Percentiles rank a stretch among this genome's conserved stretches.
Conservation (phyloP, 2,797 vertebrate species). For the Sebastes steindachneri region DNA sequence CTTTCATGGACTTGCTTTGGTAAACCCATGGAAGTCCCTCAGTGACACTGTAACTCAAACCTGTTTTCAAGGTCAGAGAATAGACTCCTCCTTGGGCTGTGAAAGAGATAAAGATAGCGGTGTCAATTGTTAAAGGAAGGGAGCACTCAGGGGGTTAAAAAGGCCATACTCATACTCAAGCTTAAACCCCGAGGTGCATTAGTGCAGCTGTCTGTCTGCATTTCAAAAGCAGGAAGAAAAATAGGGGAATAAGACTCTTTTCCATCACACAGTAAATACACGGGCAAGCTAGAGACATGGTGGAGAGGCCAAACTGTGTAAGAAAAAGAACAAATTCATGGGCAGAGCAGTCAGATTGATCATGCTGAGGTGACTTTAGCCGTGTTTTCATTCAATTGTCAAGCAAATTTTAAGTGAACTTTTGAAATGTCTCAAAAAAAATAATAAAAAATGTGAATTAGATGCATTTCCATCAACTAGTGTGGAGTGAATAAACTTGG, state of each 20-base stretch:
- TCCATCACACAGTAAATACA: conserved; percentile 47
- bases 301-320: neutral
- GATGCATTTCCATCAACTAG: too few species aligned
- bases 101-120: conserved; percentile 34
- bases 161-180: conserved; percentile 45
- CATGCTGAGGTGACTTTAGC: conserved; percentile 16
- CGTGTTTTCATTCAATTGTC: too few species aligned
- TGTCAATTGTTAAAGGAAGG: conserved; percentile 52
- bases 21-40: conserved; percentile 23
- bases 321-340: conserved; percentile 27
- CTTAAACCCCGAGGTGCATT: conserved; percentile 58
- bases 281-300: conserved; percentile 50
- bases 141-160: conserved; percentile 44
- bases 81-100: conserved; percentile 1
- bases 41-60: conserved; percentile 44
- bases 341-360: conserved; percentile 31
- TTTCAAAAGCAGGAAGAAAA: conserved; percentile 44
- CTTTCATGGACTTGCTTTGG: conserved; percentile 49
- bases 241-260: conserved; percentile 33
- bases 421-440: too few species aligned
- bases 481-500: too few species aligned
- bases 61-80: conserved; percentile 33
- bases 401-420: too few species aligned
- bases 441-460: too few species aligned
- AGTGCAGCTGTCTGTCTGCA: conserved; percentile 59